Percentiles rank a stretch among this genome's conserved stretches.
phyloP scores from a whole-genome alignment of 2,797 vertebrate species.

The Sebastes elongatus region DNA sequence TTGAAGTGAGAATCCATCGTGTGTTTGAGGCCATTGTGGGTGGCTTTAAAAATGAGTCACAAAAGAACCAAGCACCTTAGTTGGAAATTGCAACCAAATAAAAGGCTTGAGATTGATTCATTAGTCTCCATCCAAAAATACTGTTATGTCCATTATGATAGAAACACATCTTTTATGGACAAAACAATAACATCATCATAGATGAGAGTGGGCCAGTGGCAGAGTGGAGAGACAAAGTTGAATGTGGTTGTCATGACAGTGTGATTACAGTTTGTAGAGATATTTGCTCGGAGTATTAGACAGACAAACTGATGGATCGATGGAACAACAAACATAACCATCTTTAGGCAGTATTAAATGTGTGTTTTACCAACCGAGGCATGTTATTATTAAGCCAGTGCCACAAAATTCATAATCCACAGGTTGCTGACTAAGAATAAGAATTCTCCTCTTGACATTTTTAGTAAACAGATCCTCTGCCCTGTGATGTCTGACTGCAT shows the following conservation, averaged over 20 bases:
- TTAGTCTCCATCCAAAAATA: not conserved
- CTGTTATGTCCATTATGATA: not conserved
- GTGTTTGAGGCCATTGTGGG: constrained; percentile 6
- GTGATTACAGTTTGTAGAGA: not conserved
- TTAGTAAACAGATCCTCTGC: not conserved
- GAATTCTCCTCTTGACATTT: not conserved
- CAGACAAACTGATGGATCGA: not conserved
- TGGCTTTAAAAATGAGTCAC: constrained; percentile 41
- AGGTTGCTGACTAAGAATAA: not conserved
- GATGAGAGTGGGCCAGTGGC: not conserved
- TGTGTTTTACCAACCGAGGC: not conserved
- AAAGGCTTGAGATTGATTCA: constrained; percentile 1
- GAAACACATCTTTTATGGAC: not conserved
- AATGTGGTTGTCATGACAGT: constrained; percentile 4
- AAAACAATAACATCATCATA: not conserved
- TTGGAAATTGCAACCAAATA: not conserved
- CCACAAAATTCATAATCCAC: not conserved
- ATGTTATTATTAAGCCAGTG: not conserved
- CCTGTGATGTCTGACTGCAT: not conserved
- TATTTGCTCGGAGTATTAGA: not conserved
- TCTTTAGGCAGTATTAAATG: not conserved
- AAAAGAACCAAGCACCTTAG: not conserved
- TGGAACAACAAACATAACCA: not conserved
- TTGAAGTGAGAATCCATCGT: constrained; percentile 5
- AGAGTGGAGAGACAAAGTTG: not conserved